Evolutionary conservation across 2,797 vertebrate genomes (phyloP).

Genomic region (Rachycentron canadum): DNA sequence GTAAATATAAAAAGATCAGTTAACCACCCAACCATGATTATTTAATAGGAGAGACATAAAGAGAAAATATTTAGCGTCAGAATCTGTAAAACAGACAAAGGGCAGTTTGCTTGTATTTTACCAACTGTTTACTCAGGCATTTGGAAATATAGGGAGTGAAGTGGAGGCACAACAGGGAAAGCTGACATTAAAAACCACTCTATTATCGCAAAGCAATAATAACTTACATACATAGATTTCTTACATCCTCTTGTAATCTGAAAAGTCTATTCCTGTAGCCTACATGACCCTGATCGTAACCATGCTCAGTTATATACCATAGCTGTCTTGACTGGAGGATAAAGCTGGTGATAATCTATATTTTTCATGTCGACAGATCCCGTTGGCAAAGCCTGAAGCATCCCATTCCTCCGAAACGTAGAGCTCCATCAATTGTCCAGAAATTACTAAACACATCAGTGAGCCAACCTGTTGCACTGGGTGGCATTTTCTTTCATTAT

Average conservation of each 20-base stretch:
- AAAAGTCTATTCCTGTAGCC: not conserved
- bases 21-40: constrained; percentile 31
- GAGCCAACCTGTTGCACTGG: not conserved
- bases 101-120: constrained; percentile 5
- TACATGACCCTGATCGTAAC: constrained; percentile 4
- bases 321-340: constrained; percentile 3
- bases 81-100: not conserved
- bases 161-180: not conserved
- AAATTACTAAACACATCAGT: not conserved
- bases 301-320: not conserved
- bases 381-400: not conserved
- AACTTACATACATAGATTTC: not conserved
- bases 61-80: not conserved
- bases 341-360: not conserved
- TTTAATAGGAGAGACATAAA: constrained; percentile 33
- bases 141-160: constrained; percentile 8
- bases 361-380: constrained; percentile 25
- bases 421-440: not conserved
- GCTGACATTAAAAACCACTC: not conserved
- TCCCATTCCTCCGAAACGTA: not conserved
- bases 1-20: constrained; percentile 38
- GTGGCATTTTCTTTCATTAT: not conserved
- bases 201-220: not conserved
- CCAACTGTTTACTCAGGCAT: not conserved
- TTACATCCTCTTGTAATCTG: not conserved